phyloP scores from a whole-genome alignment of 1,140 invertebrate genomes.

The Trichonephila inaurata region DNA sequence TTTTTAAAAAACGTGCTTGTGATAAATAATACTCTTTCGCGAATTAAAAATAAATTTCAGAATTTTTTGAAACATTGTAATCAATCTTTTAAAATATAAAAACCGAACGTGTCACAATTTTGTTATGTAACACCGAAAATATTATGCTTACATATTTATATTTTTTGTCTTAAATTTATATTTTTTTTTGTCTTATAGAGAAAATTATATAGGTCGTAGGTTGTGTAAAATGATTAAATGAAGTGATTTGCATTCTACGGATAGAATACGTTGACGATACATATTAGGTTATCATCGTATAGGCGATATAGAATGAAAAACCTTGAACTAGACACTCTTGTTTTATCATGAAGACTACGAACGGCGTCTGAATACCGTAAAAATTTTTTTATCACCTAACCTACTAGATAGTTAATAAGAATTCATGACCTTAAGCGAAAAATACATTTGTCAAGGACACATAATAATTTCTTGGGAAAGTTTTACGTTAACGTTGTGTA shows the following conservation, averaged over 20 bases:
- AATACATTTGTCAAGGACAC: not conserved
- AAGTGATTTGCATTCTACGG: not conserved
- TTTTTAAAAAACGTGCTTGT: too few relatives aligned
- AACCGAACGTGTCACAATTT: too few relatives aligned
- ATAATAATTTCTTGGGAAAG: not conserved
- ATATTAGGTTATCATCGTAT: not conserved
- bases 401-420: not conserved
- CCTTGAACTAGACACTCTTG: conserved; percentile 16
- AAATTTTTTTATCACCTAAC: not conserved
- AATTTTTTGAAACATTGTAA: too few relatives aligned
- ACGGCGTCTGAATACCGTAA: not conserved
- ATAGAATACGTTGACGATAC: not conserved
- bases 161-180: not conserved
- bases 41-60: too few relatives aligned
- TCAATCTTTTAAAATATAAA: too few relatives aligned
- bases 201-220: not conserved
- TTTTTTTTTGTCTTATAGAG: not conserved
- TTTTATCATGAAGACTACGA: not conserved
- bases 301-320: not conserved
- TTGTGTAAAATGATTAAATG: not conserved
- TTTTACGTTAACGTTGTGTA: too few relatives aligned
- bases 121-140: not conserved
- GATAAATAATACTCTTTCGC: too few relatives aligned
- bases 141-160: not conserved
- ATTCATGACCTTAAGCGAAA: not conserved